These are phyloP conservation scores for Spinibarbus caldwelli DNA, from an alignment of 2,797 vertebrate species.

Conservation along the genomic window DNA sequence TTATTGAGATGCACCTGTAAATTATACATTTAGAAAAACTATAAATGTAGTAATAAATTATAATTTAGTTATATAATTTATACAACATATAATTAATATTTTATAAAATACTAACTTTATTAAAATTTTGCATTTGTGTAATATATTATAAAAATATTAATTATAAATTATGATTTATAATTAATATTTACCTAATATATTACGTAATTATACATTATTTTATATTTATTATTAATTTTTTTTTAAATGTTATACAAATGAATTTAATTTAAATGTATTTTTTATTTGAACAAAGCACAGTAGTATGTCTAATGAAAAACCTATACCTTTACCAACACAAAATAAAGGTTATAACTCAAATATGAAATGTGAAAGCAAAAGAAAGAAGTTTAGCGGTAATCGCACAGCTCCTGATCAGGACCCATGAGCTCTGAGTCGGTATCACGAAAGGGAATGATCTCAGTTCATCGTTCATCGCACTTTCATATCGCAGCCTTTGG, in stretches of 20 bases:
- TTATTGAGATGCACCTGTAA: too few relatives aligned
- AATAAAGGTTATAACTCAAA: not conserved
- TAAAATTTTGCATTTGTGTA: too few relatives aligned
- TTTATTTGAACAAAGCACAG: not conserved
- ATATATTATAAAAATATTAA: too few relatives aligned
- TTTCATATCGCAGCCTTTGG: conserved; percentile 3
- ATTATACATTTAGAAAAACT: too few relatives aligned
- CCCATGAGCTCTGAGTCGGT: not conserved
- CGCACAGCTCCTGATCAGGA: not conserved
- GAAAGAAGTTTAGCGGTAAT: not conserved
- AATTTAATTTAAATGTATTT: too few relatives aligned
- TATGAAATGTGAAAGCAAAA: conserved; percentile 5
- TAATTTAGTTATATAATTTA: too few relatives aligned
- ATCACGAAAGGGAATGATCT: not conserved
- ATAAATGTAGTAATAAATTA: too few relatives aligned
- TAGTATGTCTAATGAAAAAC: not conserved
- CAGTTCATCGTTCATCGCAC: conserved; percentile 7
- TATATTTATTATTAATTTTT: not conserved
- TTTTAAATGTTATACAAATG: not conserved
- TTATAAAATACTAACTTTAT: too few relatives aligned
- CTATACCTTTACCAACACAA: not conserved
- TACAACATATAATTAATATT: too few relatives aligned
- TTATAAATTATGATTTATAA: too few relatives aligned
- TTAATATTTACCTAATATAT: not conserved
- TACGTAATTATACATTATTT: not conserved